A percentile compares a stretch with the other conserved stretches of the same genome.
phyloP scores from a whole-genome alignment of 2,797 vertebrate genomes.

The Pangasius djambal region DNA sequence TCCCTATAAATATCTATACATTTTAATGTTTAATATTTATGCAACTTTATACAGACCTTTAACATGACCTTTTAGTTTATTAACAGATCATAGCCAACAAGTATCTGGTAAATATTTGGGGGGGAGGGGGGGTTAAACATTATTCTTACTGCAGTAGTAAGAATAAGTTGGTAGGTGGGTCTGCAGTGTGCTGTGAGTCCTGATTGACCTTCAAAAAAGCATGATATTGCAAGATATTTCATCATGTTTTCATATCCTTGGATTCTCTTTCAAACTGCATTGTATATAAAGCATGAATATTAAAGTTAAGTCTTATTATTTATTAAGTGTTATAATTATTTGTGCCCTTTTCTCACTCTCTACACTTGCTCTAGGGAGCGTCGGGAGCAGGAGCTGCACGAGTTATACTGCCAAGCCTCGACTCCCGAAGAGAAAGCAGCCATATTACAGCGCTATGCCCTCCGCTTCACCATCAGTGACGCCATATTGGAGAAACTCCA shows the following conservation, averaged over 20 bases:
- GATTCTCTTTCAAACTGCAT: background rate
- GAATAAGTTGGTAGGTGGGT: background rate
- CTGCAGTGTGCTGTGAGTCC: background rate
- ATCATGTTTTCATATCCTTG: background rate
- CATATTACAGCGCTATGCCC: constrained; percentile 91
- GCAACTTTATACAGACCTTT: background rate
- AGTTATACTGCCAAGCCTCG: constrained; percentile 87
- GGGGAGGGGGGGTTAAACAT: background rate
- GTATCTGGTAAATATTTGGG: background rate
- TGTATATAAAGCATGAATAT: background rate
- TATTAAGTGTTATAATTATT: background rate
- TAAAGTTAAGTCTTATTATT: background rate
- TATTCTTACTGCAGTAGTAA: background rate
- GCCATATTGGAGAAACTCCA: constrained; percentile 92
- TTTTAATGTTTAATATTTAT: background rate
- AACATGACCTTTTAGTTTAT: background rate
- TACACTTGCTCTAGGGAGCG: constrained; percentile 77
- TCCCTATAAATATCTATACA: background rate
- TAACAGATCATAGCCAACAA: background rate
- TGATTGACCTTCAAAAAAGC: background rate
- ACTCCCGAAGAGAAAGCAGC: constrained; percentile 88
- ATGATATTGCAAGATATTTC: constrained; percentile 13
- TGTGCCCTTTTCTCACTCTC: background rate
- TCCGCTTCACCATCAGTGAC: constrained; percentile 96
- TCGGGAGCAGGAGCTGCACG: constrained; percentile 88